phyloP scores from a whole-genome alignment of 92 coral and sea anemone species.

The Blastomussa wellsi region DNA sequence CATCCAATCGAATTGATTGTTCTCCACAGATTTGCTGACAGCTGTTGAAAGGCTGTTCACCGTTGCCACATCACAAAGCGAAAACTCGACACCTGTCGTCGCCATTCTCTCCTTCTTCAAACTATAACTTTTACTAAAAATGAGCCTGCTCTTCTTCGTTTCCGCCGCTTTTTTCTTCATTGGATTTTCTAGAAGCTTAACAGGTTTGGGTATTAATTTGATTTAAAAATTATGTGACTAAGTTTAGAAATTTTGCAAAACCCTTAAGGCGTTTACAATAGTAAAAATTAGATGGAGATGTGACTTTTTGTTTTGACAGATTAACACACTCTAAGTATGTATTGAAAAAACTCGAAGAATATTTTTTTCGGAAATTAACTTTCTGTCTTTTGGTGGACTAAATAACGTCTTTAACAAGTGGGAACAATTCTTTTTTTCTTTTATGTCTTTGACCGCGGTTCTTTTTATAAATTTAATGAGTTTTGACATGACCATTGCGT shows the following conservation, averaged over 20 bases:
- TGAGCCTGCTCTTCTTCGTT: conserved; percentile 1
- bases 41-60: conserved; percentile 2
- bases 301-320: background rate
- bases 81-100: background rate
- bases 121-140: background rate
- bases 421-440: background rate
- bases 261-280: background rate
- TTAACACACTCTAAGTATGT: background rate
- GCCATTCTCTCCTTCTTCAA: background rate
- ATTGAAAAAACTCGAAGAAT: background rate
- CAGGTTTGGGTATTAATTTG: conserved; percentile 13
- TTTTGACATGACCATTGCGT: no score
- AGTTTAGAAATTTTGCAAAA: background rate
- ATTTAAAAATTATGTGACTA: background rate
- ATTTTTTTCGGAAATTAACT: background rate
- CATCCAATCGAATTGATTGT: background rate
- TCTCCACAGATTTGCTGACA: background rate
- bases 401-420: background rate
- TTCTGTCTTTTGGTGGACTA: background rate
- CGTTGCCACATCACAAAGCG: background rate
- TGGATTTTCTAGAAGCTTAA: background rate
- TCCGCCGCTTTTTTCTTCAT: background rate
- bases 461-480: no score
- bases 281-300: background rate
- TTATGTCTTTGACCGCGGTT: background rate